Evolutionary conservation across 1,140 invertebrate species (phyloP).

Genomic region (Drosophila nigromelanica): DNA sequence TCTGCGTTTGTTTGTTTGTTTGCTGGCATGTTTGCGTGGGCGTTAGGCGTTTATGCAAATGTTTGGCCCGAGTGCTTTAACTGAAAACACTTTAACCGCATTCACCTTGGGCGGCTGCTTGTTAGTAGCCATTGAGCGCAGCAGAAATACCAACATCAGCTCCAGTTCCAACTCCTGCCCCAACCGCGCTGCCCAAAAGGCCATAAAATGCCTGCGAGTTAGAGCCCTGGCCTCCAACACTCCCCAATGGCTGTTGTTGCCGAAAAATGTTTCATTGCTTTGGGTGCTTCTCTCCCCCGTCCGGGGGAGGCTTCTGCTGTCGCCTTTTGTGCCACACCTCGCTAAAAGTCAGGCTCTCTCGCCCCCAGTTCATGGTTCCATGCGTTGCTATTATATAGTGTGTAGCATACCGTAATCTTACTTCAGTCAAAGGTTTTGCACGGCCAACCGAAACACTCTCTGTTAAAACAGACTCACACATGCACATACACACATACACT

Average conservation of each 20-base stretch:
- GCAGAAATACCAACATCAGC: constrained; percentile 39
- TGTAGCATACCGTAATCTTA: constrained; percentile 74
- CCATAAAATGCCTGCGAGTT: constrained; percentile 80
- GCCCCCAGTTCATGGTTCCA: constrained; percentile 51
- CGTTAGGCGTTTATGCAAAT: constrained; percentile 74
- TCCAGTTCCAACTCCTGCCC: neutral
- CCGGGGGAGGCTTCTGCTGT: constrained; percentile 24
- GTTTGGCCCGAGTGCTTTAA: constrained; percentile 71
- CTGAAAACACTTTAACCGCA: constrained; percentile 79
- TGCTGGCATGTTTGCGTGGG: constrained; percentile 40
- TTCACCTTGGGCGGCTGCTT: constrained; percentile 77
- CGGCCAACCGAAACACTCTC: constrained; percentile 46
- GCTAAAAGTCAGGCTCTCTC: constrained; percentile 15
- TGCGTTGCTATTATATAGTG: constrained; percentile 59
- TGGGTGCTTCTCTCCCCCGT: constrained; percentile 26
- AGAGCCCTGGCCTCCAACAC: constrained; percentile 54
- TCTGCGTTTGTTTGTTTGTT: constrained; percentile 41
- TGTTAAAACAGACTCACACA: constrained; percentile 18
- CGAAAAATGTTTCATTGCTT: constrained; percentile 79
- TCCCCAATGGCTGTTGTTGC: constrained; percentile 59
- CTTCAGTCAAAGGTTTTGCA: constrained; percentile 76
- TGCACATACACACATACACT: constrained; percentile 20
- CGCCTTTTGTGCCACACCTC: constrained; percentile 34
- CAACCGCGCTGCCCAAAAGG: constrained; percentile 56
- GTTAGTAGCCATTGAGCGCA: constrained; percentile 77